Percentiles rank a stretch among this genome's conserved stretches.
Evolutionary conservation across 2,797 vertebrate species (phyloP).

Genomic region (Dryobates pubescens): DNA sequence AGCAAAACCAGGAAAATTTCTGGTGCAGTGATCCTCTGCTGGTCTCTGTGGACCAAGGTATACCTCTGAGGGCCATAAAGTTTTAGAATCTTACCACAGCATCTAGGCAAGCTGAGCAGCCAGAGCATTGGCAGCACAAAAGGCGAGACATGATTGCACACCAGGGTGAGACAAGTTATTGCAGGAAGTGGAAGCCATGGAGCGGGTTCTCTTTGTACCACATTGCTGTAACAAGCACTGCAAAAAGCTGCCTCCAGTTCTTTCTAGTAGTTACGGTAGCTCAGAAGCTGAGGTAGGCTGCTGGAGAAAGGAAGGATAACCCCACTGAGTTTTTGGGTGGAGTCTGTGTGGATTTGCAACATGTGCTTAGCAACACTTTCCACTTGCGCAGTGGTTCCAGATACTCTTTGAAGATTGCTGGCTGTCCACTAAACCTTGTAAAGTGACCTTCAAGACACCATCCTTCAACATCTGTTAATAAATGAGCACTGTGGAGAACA

Average conservation of each 20-base stretch:
- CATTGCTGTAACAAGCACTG: not conserved
- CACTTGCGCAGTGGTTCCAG: not conserved
- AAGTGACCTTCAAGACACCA: not conserved
- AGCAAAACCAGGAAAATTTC: not conserved
- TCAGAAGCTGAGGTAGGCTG: not conserved
- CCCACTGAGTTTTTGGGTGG: not conserved
- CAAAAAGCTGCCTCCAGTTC: not conserved
- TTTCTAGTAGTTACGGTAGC: not conserved
- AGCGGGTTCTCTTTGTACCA: not conserved
- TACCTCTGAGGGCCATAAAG: not conserved
- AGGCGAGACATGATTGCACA: not conserved
- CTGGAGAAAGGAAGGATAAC: slow-evolving; percentile 3
- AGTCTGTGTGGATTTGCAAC: not conserved
- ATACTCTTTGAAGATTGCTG: slow-evolving; percentile 4
- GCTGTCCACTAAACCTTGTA: not conserved
- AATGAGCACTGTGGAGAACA: not conserved
- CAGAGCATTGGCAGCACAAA: not conserved
- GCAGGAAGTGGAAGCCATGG: not conserved
- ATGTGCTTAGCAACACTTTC: not conserved
- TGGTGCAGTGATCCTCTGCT: not conserved
- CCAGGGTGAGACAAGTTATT: not conserved
- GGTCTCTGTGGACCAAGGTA: not conserved
- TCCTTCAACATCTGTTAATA: not conserved
- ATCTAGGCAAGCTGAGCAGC: not conserved
- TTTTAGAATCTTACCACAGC: not conserved